These are phyloP conservation scores for Myrmecobius fasciatus DNA, from an alignment of 2,113 vertebrate genomes.

Conservation along the genomic window DNA sequence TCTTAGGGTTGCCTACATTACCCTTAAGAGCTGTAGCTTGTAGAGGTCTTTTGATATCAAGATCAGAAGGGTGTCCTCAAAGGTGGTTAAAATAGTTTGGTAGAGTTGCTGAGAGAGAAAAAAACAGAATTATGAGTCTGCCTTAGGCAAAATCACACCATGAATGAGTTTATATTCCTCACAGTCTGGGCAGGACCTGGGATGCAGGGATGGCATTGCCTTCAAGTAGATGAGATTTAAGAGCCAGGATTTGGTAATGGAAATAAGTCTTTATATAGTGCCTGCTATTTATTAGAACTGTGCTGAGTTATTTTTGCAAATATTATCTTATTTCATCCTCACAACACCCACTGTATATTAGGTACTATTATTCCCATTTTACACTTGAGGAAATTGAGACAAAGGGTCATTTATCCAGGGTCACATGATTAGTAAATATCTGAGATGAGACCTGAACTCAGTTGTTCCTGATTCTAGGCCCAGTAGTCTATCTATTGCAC, in stretches of 20 bases:
- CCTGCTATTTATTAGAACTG: not conserved
- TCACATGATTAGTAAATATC: not conserved
- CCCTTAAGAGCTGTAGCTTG: slow-evolving; percentile 76
- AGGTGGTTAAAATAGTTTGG: slow-evolving; percentile 53
- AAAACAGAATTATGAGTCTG: not conserved
- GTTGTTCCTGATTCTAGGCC: not conserved
- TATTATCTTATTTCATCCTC: not conserved
- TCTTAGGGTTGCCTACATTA: slow-evolving; percentile 29
- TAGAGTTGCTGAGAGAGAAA: slow-evolving; percentile 69
- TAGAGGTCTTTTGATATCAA: slow-evolving; percentile 75
- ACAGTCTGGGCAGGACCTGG: not conserved
- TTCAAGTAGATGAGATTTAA: not conserved
- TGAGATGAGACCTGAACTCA: not conserved
- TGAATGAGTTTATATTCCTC: not conserved
- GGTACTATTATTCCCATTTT: not conserved
- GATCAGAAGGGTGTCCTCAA: slow-evolving; percentile 65
- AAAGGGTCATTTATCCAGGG: not conserved
- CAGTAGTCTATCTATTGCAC: not conserved
- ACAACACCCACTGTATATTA: not conserved
- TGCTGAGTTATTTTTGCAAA: not conserved
- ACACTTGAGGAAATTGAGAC: not conserved
- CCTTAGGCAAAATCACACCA: not conserved
- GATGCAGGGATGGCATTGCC: not conserved
- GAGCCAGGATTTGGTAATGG: not conserved
- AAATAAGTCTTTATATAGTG: not conserved